Evolutionary conservation across 2,797 vertebrate species (phyloP).

Genomic region (Lepus townsendii): DNA sequence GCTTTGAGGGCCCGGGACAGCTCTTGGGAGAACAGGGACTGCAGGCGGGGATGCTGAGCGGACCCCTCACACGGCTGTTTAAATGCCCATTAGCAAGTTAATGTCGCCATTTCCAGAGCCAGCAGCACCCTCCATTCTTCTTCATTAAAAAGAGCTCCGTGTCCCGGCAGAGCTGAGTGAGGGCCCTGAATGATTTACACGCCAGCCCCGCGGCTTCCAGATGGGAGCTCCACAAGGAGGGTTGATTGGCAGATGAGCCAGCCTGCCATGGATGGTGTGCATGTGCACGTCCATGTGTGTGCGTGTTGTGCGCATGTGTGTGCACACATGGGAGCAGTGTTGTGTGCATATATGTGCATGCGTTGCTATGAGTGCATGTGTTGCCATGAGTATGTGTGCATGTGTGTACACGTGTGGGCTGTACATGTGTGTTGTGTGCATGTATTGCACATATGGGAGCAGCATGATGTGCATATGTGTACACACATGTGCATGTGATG

Average conservation of each 20-base stretch:
- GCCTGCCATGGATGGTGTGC: not conserved
- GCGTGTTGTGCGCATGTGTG: too few relatives aligned
- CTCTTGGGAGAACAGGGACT: not conserved
- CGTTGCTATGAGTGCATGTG: too few relatives aligned
- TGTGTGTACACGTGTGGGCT: not conserved
- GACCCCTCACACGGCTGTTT: conserved; percentile 60
- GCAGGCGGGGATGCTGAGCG: not conserved
- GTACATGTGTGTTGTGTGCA: not conserved
- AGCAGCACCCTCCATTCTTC: conserved; percentile 73
- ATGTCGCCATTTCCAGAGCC: conserved; percentile 68
- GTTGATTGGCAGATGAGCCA: conserved; percentile 75
- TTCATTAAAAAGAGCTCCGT: conserved; percentile 81
- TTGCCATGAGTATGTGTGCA: too few relatives aligned
- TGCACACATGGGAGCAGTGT: too few relatives aligned
- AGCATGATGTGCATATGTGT: too few relatives aligned
- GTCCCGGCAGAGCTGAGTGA: conserved; percentile 70
- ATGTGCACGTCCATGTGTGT: too few relatives aligned
- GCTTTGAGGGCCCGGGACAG: fast-evolving
- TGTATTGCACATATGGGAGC: not conserved
- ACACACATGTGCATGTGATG: too few relatives aligned
- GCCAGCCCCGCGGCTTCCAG: not conserved
- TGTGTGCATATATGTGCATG: too few relatives aligned
- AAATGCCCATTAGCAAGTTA: conserved; percentile 81
- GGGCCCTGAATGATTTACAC: conserved; percentile 75
- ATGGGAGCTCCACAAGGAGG: not conserved